phyloP scores from a whole-genome alignment of 2,113 vertebrate genomes.

The Cinclus mexicanus region DNA sequence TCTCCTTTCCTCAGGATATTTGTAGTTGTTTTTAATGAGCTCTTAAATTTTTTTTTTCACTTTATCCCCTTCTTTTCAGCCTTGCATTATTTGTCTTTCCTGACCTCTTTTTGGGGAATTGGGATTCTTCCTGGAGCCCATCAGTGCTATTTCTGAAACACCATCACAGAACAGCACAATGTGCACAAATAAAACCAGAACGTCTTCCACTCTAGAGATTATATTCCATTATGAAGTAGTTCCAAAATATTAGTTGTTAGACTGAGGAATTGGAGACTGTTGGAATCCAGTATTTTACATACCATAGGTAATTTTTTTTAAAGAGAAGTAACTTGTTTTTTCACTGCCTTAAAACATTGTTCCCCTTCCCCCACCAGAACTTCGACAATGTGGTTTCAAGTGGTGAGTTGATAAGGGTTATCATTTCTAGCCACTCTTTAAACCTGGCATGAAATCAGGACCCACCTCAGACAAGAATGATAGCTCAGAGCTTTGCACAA shows the following conservation, averaged over 20 bases:
- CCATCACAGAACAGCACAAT: neutral
- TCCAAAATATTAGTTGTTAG: neutral
- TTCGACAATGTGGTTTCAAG: neutral
- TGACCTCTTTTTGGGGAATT: neutral
- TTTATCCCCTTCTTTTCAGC: neutral
- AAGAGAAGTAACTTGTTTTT: neutral
- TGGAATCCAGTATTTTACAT: neutral
- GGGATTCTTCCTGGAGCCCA: neutral
- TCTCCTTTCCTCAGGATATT: neutral
- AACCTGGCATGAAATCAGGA: conserved; percentile 1
- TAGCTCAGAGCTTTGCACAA: neutral
- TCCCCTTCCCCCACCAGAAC: neutral
- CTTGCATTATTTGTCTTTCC: neutral
- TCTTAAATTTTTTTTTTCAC: neutral
- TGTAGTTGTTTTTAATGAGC: neutral
- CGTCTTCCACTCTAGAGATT: neutral
- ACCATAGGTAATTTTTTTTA: neutral
- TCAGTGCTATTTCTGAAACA: conserved; percentile 16
- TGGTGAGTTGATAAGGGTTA: conserved; percentile 1
- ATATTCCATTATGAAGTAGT: neutral
- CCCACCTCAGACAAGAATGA: neutral
- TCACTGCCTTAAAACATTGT: neutral
- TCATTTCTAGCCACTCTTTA: conserved; percentile 10
- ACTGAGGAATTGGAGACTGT: neutral
- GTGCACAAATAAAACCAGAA: neutral